Base-by-base conservation (phyloP, 2,888 invertebrate genomes). In the Lasioglossum villosulum region DNA sequence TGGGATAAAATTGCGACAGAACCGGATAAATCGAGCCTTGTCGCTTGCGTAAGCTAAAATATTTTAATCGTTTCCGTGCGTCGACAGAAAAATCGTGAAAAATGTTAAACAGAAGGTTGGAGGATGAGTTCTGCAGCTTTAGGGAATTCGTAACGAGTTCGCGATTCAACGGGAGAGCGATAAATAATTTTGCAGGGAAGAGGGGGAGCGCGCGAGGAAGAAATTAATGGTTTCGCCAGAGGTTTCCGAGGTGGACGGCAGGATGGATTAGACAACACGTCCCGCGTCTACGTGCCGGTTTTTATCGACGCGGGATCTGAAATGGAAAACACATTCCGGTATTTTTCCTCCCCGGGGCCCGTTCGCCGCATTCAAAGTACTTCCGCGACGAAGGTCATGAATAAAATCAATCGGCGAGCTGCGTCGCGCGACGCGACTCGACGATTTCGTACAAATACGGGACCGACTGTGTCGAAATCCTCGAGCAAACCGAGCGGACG, bases 241-340 rank as follows among this genome's bases (percentile, higher is more conserved):
- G 63, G 30, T 30, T 6, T 34, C 19, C 23, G 37, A 4, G 23
- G 23, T 23, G 23, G 23, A n/a, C n/a, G 37, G 37, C 68, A 6
- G 23, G 3, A 37, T 37, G 37, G 37, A 68, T 37, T 23, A 23
- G 72, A 45, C 84, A 77, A 37, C 84, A 77, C 82, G 84, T 79
- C 16, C 52, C 72, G 52, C 48, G 39, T 75, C 71, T 72, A 76
- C 78, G 59, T 59, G 76, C 59, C 52, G 48, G 37, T 80, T 75
- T 86, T 77, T 77, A 80, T 83, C 83, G 77, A 23, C 70, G 59
- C 73, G 48, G 59, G 79, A 76, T 83, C 79, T 75, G 77, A 80
- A 86, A 83, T 86, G 83, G 85, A 80, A 80, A 83, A 83, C 71
- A 83, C 71, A 80, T 80, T 80, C 77, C 83, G 74, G 77, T 75